phyloP scores from a whole-genome alignment of 2,797 vertebrate genomes.

The Mus minutoides region DNA sequence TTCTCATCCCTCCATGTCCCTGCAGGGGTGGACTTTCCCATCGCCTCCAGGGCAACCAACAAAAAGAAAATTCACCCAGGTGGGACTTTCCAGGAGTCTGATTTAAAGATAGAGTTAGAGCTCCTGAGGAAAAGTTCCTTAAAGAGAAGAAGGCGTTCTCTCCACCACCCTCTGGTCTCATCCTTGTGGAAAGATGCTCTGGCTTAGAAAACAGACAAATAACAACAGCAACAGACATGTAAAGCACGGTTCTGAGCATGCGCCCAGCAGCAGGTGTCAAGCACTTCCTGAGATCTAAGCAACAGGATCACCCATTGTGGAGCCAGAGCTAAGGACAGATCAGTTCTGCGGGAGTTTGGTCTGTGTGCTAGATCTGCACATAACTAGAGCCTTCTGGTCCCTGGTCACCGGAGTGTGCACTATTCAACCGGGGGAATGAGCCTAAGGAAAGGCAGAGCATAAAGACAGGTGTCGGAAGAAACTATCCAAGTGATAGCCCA shows the following conservation, averaged over 20 bases:
- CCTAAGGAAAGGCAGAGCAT: background rate
- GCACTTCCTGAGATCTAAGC: background rate
- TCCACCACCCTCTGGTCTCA: background rate
- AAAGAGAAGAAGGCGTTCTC: background rate
- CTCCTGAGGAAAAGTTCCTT: background rate
- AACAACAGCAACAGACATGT: background rate
- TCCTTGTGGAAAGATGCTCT: background rate
- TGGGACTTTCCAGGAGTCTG: background rate
- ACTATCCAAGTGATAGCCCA: background rate
- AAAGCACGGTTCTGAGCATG: background rate
- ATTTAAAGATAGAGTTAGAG: background rate
- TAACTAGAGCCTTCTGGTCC: background rate
- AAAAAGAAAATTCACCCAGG: background rate
- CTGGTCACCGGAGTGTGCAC: background rate
- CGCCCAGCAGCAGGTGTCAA: fast-evolving
- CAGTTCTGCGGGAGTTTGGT: background rate
- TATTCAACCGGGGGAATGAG: background rate
- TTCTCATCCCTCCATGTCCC: background rate
- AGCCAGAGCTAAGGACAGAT: background rate
- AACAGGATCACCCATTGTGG: background rate
- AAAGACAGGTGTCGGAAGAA: background rate
- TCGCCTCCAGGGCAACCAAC: background rate
- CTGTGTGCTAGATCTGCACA: background rate
- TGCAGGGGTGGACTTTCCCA: background rate
- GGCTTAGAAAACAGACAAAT: background rate